A percentile compares a stretch with the other conserved stretches of the same genome.
phyloP scores from a whole-genome alignment of 2,888 invertebrate species.

The Drosophila nigricruria region DNA sequence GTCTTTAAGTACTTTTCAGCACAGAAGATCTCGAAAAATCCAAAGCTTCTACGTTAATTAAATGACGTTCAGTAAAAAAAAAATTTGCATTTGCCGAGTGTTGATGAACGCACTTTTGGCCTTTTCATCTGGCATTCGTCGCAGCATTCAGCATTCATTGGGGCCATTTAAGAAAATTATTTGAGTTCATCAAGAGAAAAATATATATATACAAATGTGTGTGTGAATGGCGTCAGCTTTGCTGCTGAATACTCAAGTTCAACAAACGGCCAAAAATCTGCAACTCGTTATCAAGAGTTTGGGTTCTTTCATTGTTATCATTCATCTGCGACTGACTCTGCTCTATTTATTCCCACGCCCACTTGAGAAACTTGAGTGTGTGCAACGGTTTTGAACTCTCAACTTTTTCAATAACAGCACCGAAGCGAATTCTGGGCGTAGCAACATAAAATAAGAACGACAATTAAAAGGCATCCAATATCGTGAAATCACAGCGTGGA shows the following conservation, averaged over 20 bases:
- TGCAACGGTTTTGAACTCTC: slow-evolving; percentile 60
- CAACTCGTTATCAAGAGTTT: slow-evolving; percentile 56
- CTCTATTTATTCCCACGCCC: slow-evolving; percentile 42
- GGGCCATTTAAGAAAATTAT: slow-evolving; percentile 27
- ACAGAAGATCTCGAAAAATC: not conserved
- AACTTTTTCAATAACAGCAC: slow-evolving; percentile 60
- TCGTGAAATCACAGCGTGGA: slow-evolving; percentile 37
- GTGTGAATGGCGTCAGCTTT: slow-evolving; percentile 19
- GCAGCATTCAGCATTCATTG: slow-evolving; percentile 28
- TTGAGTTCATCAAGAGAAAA: slow-evolving; percentile 18
- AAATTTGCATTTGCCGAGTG: slow-evolving; percentile 35
- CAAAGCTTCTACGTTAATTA: slow-evolving; percentile 29
- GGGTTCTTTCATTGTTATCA: slow-evolving; percentile 36
- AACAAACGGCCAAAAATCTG: slow-evolving; percentile 58
- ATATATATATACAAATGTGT: not conserved
- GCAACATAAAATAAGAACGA: slow-evolving; percentile 27
- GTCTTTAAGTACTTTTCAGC: not conserved
- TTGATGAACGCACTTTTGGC: slow-evolving; percentile 51
- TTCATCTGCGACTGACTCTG: slow-evolving; percentile 20
- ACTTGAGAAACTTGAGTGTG: slow-evolving; percentile 16
- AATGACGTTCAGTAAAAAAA: slow-evolving; percentile 16
- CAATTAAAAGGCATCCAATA: slow-evolving; percentile 35
- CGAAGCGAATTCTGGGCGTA: slow-evolving; percentile 32
- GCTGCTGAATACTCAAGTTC: slow-evolving; percentile 45
- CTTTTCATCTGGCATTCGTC: slow-evolving; percentile 22